Evolutionary conservation across 2,888 invertebrate species (phyloP), one percentile per base, ranked within the genome.

Genomic region (Alentia gelatinosa): DNA sequence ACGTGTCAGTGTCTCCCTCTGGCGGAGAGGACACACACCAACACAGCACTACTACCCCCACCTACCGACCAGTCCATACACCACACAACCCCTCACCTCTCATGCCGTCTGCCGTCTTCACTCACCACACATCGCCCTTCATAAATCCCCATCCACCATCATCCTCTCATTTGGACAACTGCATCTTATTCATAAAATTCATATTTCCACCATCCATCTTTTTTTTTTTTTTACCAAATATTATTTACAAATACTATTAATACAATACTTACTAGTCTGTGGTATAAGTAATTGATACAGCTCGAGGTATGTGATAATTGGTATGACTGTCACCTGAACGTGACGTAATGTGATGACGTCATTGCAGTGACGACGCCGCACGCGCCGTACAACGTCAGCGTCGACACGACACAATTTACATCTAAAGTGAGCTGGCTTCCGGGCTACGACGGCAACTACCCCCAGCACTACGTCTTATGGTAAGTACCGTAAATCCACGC

Each of bases 391-490:
- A 99, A 99, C 96, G 97, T 99, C 92, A 98, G 98, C 35, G 98
- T 98, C 39, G 89, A 92, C 3, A 97, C 98, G 84, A 98, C 98
- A 75, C 93, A 98, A 98, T 98, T 98, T 96, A 97, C 98, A 92
- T 98, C 99, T 92, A 98, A 98, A 89, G 97, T 99, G 91, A 97
- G 97, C 93, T 99, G 99, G 99, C 97, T 98, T 96, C 99, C 99
- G 19, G 99, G 98, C 1, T 97, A 99, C 96, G 98, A 98, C 94
- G 99, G 99, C 84, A 99, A 99, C 37, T 98, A 98, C 96, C 98
- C 98, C 96, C 99, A 99, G 96, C 98, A 98, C 96, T 99, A 99
- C 96, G 98, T 98, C 93, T 98, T 99, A 95, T 99, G 98, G 99
- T 97, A 95, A 92, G 93, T 92, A n/a, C n/a, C n/a, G n/a, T n/a